These are phyloP conservation scores for Pammene fasciana DNA, from an alignment of 2,888 invertebrate species.

Conservation along the genomic window DNA sequence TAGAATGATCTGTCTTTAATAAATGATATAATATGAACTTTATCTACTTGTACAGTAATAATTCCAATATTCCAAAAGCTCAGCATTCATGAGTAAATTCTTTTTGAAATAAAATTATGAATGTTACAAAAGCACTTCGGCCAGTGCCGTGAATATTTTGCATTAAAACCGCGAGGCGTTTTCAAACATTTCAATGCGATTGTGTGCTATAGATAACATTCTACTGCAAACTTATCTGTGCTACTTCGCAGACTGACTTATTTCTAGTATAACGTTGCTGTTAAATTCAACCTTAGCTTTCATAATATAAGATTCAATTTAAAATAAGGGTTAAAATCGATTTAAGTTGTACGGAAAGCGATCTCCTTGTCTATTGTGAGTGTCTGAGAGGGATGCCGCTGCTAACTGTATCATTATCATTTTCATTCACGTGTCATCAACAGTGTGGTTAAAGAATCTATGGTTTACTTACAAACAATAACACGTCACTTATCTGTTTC, in stretches of 20 bases:
- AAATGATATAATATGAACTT: too few relatives aligned
- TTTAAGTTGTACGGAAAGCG: background rate
- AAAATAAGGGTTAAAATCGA: background rate
- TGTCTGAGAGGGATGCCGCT: conserved; percentile 9
- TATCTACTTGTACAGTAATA: too few relatives aligned
- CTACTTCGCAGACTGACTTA: background rate
- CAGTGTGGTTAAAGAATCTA: background rate
- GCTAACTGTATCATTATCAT: conserved; percentile 9
- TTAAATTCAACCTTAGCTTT: background rate
- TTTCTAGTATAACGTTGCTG: background rate
- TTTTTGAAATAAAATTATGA: background rate
- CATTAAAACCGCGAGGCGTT: conserved; percentile 6
- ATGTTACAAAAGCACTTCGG: background rate
- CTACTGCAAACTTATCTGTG: conserved; percentile 17
- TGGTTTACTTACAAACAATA: background rate
- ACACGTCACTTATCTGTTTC: background rate
- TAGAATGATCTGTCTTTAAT: too few relatives aligned
- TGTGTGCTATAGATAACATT: conserved; percentile 2
- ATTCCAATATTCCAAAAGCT: too few relatives aligned
- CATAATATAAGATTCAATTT: background rate
- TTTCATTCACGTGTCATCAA: conserved; percentile 7
- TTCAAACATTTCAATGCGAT: conserved; percentile 22
- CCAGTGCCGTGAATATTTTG: background rate
- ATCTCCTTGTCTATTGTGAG: background rate
- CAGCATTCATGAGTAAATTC: too few relatives aligned